A percentile compares a stretch with the other conserved stretches of the same genome.
Conservation (phyloP, 1,140 invertebrate species). For the Papilio polyxenes region DNA sequence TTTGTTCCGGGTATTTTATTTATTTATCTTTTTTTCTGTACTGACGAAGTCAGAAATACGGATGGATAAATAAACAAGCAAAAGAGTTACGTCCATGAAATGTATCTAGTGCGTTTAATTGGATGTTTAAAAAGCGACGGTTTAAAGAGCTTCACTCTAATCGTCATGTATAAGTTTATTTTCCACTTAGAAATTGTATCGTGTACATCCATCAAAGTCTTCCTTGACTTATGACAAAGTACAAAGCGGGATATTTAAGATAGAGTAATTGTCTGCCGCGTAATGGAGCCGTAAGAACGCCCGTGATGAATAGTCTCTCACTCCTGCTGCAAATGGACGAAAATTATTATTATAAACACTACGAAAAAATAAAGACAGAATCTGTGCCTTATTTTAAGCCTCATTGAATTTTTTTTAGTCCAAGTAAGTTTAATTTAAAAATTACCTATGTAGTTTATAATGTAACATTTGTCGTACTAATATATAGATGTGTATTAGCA, state of each 20-base stretch:
- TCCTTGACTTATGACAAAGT: slow-evolving; percentile 27
- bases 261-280: slow-evolving; percentile 22
- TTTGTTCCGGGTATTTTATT: too few species aligned
- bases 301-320: slow-evolving; percentile 12
- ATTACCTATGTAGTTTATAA: too few species aligned
- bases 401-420: background rate
- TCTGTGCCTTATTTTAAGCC: background rate
- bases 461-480: too few species aligned
- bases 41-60: too few species aligned
- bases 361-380: background rate
- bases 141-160: background rate
- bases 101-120: too few species aligned
- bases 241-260: slow-evolving; percentile 23
- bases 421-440: too few species aligned
- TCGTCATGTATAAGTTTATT: background rate
- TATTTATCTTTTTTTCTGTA: too few species aligned
- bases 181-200: slow-evolving; percentile 14
- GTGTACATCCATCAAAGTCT: slow-evolving; percentile 21
- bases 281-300: slow-evolving; percentile 18
- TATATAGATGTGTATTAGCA: too few species aligned
- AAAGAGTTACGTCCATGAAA: too few species aligned
- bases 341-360: slow-evolving; percentile 17
- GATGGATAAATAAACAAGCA: too few species aligned
- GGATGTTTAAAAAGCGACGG: background rate
- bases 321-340: slow-evolving; percentile 6